These are phyloP conservation scores for Drosophila eohydei DNA, from an alignment of 2,888 invertebrate species.

Conservation along the genomic window DNA sequence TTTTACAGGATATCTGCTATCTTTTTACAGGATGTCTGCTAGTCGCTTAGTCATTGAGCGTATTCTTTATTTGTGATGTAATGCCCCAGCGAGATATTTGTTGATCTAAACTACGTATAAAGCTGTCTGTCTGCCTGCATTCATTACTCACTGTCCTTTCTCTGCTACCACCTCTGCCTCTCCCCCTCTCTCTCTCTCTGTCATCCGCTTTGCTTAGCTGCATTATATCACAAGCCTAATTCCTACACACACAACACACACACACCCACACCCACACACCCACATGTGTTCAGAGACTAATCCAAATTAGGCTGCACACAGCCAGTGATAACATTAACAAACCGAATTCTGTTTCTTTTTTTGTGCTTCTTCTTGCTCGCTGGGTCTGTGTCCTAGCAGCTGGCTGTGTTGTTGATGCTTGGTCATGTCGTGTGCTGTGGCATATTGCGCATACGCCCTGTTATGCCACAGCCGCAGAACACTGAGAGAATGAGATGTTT, in stretches of 20 bases:
- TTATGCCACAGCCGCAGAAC: slow-evolving; percentile 22
- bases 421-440: slow-evolving; percentile 33
- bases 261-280: slow-evolving; percentile 2
- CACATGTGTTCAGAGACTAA: slow-evolving; percentile 38
- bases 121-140: slow-evolving; percentile 43
- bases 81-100: slow-evolving; percentile 38
- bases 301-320: slow-evolving; percentile 64
- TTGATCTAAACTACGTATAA: slow-evolving; percentile 39
- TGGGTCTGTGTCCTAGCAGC: slow-evolving; percentile 26
- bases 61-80: slow-evolving; percentile 14
- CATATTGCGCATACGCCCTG: slow-evolving; percentile 71
- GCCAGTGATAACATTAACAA: slow-evolving; percentile 44
- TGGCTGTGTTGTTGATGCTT: slow-evolving; percentile 22
- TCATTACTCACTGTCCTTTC: slow-evolving; percentile 67
- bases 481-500: slow-evolving; percentile 38
- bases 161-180: neutral
- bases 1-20: neutral
- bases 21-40: slow-evolving; percentile 13
- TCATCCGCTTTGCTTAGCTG: slow-evolving; percentile 50
- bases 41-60: neutral
- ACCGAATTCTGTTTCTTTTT: slow-evolving; percentile 18
- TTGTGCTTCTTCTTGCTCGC: neutral
- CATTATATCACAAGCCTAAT: slow-evolving; percentile 76
- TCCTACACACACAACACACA: slow-evolving; percentile 46
- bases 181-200: neutral